Evolutionary conservation across 2,113 vertebrate species (phyloP).

Genomic region (Datnioides undecimradiatus): DNA sequence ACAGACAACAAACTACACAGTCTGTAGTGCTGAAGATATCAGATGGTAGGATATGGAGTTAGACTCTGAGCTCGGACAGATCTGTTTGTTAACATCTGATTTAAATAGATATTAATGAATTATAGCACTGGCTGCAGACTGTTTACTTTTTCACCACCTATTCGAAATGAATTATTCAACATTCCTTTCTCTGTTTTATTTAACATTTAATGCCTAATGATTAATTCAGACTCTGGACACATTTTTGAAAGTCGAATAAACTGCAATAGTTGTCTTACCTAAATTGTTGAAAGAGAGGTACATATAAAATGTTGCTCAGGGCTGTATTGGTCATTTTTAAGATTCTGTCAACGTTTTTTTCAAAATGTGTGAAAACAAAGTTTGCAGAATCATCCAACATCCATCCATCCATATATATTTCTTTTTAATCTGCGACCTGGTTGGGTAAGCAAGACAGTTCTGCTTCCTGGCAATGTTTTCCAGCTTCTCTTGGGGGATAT

Average conservation of each 20-base stretch:
- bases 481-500: too few relatives aligned
- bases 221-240: conserved; percentile 78
- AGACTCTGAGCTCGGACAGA: conserved; percentile 24
- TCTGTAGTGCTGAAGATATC: not conserved
- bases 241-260: conserved; percentile 76
- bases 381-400: too few relatives aligned
- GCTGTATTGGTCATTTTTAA: conserved; percentile 68
- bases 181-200: conserved; percentile 74
- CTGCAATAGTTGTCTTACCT: conserved; percentile 70
- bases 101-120: conserved; percentile 80
- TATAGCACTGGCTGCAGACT: conserved; percentile 65
- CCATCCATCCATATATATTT: too few relatives aligned
- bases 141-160: conserved; percentile 81
- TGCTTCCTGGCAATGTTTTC: too few relatives aligned
- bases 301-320: conserved; percentile 71
- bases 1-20: not conserved
- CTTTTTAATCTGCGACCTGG: too few relatives aligned
- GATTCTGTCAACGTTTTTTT: conserved; percentile 45
- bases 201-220: conserved; percentile 81
- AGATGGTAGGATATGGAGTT: conserved; percentile 21
- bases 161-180: conserved; percentile 79
- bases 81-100: conserved; percentile 74
- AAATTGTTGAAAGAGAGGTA: conserved; percentile 66
- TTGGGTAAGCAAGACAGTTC: too few relatives aligned
- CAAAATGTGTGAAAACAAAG: not conserved